These are phyloP conservation scores for Grammomys surdaster DNA, from an alignment of 2,113 vertebrate genomes.

Conservation along the genomic window DNA sequence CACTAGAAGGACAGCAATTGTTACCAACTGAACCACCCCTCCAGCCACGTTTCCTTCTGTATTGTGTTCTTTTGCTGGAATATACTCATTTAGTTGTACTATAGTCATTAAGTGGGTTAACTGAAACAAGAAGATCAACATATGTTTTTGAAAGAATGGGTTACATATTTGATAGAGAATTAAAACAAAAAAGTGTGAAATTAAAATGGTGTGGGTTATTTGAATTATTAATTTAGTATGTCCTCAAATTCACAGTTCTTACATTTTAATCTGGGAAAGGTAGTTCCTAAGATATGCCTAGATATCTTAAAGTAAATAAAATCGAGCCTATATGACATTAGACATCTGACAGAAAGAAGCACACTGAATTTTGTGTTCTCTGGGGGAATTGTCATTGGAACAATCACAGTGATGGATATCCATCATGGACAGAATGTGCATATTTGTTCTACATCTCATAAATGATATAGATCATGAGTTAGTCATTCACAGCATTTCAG, in stretches of 20 bases:
- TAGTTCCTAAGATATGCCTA: not conserved
- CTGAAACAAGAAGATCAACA: not conserved
- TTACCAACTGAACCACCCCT: not conserved
- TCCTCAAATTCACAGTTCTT: not conserved
- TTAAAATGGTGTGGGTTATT: not conserved
- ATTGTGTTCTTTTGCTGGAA: not conserved
- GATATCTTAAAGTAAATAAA: not conserved
- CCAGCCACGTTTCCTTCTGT: not conserved
- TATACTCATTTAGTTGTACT: not conserved
- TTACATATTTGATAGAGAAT: not conserved
- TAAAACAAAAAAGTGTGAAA: conserved; percentile 21
- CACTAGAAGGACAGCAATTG: not conserved
- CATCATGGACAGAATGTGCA: not conserved
- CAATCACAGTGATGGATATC: not conserved
- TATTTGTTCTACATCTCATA: not conserved
- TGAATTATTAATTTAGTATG: not conserved
- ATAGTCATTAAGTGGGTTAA: not conserved
- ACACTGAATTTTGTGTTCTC: not conserved
- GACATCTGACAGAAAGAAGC: not conserved
- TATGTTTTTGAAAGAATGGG: not conserved
- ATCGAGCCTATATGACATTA: not conserved
- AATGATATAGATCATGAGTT: not conserved
- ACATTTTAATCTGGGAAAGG: not conserved
- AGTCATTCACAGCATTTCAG: not conserved
- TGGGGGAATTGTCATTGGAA: not conserved